Percentiles rank a stretch among this genome's conserved stretches.
These are phyloP conservation scores for Mobula hypostoma DNA, from an alignment of 2,113 vertebrate genomes.

Conservation along the genomic window DNA sequence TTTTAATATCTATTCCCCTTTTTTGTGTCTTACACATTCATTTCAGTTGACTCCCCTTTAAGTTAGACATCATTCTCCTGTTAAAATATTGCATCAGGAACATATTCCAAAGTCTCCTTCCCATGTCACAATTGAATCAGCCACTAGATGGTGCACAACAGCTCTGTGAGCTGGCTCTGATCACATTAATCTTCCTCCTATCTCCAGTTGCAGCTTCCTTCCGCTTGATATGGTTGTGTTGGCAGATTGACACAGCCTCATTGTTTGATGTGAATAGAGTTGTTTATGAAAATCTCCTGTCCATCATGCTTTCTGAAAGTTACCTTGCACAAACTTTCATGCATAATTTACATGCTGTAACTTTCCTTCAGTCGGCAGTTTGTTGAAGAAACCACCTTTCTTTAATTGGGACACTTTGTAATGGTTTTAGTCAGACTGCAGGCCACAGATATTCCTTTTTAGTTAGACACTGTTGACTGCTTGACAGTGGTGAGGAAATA, in stretches of 20 bases:
- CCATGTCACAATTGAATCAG: background rate
- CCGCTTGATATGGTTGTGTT: background rate
- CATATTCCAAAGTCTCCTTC: background rate
- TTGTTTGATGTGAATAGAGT: background rate
- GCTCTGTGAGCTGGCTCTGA: background rate
- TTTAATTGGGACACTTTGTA: background rate
- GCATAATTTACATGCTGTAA: background rate
- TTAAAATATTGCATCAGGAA: background rate
- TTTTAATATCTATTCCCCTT: background rate
- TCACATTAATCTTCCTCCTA: background rate
- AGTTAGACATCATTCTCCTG: background rate
- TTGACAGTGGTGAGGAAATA: background rate
- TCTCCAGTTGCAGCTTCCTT: background rate
- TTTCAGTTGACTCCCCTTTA: background rate
- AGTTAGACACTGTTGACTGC: background rate
- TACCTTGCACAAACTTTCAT: too few species aligned
- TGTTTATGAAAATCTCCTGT: background rate
- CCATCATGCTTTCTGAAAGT: background rate
- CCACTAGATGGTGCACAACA: background rate
- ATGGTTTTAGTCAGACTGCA: background rate
- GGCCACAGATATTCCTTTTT: background rate
- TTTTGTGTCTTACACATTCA: background rate
- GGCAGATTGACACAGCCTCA: background rate
- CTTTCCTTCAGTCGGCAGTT: background rate
- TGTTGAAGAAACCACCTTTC: background rate